Percentiles rank a stretch among this genome's conserved stretches.
Evolutionary conservation across 2,113 vertebrate species (phyloP).

Genomic region (Plotosus lineatus): DNA sequence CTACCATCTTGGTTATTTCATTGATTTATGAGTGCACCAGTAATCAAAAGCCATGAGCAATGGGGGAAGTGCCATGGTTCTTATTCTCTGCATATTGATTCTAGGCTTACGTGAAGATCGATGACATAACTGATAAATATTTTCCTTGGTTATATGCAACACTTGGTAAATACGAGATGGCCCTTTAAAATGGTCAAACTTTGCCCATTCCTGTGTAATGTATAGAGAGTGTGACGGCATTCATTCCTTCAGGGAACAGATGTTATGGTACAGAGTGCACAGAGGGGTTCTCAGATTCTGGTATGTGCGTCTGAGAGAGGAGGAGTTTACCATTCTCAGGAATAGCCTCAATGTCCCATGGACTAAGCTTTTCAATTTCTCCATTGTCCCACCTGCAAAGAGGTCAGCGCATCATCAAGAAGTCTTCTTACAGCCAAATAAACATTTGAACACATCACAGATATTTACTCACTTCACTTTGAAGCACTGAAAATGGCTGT

Average conservation of each 20-base stretch:
- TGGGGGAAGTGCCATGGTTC: no score
- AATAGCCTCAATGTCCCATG: slow-evolving; percentile 95
- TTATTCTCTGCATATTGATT: no score
- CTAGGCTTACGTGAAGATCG: no score
- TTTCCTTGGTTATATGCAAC: no score
- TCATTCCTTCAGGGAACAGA: neutral
- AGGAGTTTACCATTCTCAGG: slow-evolving; percentile 82
- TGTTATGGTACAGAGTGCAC: neutral
- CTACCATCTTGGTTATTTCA: no score
- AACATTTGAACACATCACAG: neutral
- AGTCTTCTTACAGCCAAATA: neutral
- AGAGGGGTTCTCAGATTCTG: neutral
- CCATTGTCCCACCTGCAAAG: slow-evolving; percentile 91
- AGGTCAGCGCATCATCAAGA: slow-evolving; percentile 24
- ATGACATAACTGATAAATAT: no score
- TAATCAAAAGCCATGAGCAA: no score
- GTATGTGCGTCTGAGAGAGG: neutral
- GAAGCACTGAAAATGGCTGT: slow-evolving; percentile 97
- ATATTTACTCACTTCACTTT: slow-evolving; percentile 81
- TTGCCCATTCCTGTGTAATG: no score
- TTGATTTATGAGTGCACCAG: no score
- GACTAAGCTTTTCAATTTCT: slow-evolving; percentile 92
- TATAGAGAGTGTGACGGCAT: no score
- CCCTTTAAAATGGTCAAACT: no score
- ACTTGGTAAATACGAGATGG: no score